Conservation (phyloP, 2,797 vertebrate species). For the Acridotheres tristis region DNA sequence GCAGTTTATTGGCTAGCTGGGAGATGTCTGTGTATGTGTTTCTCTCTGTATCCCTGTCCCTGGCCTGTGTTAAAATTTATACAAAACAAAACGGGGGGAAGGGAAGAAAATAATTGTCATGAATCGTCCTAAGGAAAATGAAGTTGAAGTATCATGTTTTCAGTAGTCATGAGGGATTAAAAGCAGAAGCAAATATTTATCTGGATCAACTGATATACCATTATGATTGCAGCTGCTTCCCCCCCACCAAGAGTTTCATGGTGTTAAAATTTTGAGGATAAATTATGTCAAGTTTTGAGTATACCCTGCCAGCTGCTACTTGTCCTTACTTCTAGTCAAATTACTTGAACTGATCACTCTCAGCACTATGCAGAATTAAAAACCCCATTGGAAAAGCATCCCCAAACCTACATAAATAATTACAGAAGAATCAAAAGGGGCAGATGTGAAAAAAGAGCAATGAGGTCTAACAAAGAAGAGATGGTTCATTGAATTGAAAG, state of each 20-base stretch:
- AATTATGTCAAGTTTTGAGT: background rate
- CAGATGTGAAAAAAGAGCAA: background rate
- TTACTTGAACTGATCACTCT: background rate
- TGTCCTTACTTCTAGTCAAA: background rate
- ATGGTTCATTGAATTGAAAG: background rate
- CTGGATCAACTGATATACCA: background rate
- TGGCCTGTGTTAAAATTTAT: background rate
- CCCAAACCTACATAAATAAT: background rate
- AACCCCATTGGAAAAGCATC: background rate
- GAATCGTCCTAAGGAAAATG: background rate
- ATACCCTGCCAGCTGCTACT: background rate
- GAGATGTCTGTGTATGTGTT: background rate
- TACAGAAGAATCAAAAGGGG: background rate
- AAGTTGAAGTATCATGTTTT: background rate
- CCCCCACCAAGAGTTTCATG: background rate
- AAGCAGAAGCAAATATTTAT: conserved; percentile 5
- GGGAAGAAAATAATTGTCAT: background rate
- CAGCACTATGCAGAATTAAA: background rate
- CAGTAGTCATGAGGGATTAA: background rate
- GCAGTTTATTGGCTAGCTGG: background rate
- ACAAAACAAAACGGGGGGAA: background rate
- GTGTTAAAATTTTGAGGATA: background rate
- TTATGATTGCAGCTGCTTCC: background rate
- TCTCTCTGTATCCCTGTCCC: background rate
- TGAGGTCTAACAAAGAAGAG: background rate